phyloP scores from a whole-genome alignment of 2,888 invertebrate genomes.

The Dexiosoma caninum region DNA sequence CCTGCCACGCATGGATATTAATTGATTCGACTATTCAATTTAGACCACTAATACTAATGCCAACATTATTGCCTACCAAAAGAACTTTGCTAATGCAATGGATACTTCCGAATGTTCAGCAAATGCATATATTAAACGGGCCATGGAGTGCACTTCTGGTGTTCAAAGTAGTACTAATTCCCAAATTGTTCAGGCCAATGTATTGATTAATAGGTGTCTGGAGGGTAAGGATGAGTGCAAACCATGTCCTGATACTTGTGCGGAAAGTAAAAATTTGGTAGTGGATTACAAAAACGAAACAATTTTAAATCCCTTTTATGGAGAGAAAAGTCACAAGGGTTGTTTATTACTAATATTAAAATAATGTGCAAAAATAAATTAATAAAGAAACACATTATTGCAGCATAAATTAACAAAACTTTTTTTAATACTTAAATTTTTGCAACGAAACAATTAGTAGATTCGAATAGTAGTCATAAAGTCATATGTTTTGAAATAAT shows the following conservation, averaged over 20 bases:
- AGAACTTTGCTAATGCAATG: constrained; percentile 34
- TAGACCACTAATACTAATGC: constrained; percentile 26
- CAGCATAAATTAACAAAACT: too few relatives aligned
- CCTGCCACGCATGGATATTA: too few relatives aligned
- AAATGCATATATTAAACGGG: constrained; percentile 15
- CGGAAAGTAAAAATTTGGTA: background rate
- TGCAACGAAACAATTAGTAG: too few relatives aligned
- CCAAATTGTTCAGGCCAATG: background rate
- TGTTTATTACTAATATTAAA: constrained; percentile 15
- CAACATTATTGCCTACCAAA: background rate
- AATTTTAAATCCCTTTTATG: constrained; percentile 57
- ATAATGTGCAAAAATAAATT: too few relatives aligned
- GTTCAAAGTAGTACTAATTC: constrained; percentile 5
- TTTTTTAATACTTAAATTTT: too few relatives aligned
- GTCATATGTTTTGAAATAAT: too few relatives aligned
- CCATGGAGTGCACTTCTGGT: constrained; percentile 34
- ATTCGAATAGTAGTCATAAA: too few relatives aligned
- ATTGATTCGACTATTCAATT: background rate
- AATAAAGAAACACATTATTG: too few relatives aligned
- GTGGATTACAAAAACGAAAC: constrained; percentile 32
- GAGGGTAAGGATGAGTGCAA: constrained; percentile 10
- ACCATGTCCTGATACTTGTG: constrained; percentile 11
- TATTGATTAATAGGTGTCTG: constrained; percentile 41
- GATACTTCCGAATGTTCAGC: constrained; percentile 20
- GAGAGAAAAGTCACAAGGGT: background rate